These are phyloP conservation scores for Microctonus aethiopoides DNA, from an alignment of 2,888 invertebrate genomes.

Conservation along the genomic window DNA sequence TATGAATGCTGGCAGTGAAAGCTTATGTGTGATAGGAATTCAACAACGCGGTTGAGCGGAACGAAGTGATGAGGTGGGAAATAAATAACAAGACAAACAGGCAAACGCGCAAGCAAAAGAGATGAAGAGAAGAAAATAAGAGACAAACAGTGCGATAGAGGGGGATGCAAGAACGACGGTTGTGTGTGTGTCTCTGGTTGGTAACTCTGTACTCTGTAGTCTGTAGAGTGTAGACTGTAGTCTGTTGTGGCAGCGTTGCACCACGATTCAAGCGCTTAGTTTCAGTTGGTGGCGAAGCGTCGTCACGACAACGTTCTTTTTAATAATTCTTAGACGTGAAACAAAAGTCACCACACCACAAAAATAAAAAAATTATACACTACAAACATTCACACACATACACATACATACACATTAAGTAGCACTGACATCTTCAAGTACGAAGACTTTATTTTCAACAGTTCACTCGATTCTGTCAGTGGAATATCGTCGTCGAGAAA, in stretches of 20 bases:
- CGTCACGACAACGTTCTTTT: constrained; percentile 44
- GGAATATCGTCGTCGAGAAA: background rate
- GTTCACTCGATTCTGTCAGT: background rate
- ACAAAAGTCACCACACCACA: background rate
- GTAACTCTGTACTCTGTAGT: too few relatives aligned
- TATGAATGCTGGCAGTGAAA: constrained; percentile 55
- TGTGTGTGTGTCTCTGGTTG: too few relatives aligned
- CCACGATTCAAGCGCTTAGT: constrained; percentile 14
- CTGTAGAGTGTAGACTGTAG: too few relatives aligned
- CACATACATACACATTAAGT: too few relatives aligned
- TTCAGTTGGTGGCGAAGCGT: constrained; percentile 59
- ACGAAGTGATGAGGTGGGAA: background rate
- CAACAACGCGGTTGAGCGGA: background rate
- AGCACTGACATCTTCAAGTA: background rate
- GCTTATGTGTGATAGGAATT: constrained; percentile 37
- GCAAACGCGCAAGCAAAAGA: constrained; percentile 21
- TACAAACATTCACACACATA: background rate
- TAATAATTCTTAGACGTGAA: constrained; percentile 7
- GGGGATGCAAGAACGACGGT: constrained; percentile 32
- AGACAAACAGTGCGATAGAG: constrained; percentile 8
- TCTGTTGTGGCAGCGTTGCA: constrained; percentile 31
- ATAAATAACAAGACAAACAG: background rate
- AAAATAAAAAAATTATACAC: background rate
- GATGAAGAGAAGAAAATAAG: constrained; percentile 17
- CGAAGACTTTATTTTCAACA: background rate